Evolutionary conservation across 2,113 vertebrate species (phyloP).

Genomic region (Phalacrocorax pelagicus): DNA sequence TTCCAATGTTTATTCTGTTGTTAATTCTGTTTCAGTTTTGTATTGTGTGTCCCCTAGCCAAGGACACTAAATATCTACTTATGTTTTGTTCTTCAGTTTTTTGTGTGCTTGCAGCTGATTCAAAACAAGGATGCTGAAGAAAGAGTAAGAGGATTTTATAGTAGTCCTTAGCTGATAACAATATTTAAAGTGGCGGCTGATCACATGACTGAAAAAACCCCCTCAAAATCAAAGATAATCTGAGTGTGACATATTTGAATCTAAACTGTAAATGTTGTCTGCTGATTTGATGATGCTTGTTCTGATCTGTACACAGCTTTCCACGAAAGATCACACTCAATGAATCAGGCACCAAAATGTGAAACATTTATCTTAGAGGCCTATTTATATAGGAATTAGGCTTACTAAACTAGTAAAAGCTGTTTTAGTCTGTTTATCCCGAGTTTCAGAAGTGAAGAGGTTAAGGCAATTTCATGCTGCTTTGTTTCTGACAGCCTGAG

Average conservation of each 20-base stretch:
- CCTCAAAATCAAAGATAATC: not conserved
- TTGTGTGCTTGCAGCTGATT: constrained; percentile 10
- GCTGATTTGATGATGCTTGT: not conserved
- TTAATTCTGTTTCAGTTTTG: not conserved
- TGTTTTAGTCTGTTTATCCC: not conserved
- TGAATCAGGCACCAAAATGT: not conserved
- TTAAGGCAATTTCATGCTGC: not conserved
- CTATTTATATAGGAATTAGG: not conserved
- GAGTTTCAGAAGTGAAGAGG: not conserved
- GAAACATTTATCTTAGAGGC: not conserved
- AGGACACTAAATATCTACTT: not conserved
- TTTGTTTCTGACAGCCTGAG: constrained; percentile 24
- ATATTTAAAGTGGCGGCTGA: not conserved
- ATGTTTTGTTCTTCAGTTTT: not conserved
- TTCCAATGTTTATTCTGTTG: not conserved
- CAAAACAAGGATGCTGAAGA: not conserved
- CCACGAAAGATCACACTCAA: constrained; percentile 17
- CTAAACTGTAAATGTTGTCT: constrained; percentile 22
- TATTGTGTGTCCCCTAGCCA: not conserved
- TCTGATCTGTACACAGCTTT: constrained; percentile 1
- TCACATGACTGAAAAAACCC: not conserved
- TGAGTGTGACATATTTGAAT: constrained; percentile 8
- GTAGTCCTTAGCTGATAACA: not conserved
- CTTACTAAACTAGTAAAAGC: not conserved
- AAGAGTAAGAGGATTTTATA: not conserved